These are phyloP conservation scores for Tor tambroides DNA, from an alignment of 2,113 vertebrate species.

Conservation along the genomic window DNA sequence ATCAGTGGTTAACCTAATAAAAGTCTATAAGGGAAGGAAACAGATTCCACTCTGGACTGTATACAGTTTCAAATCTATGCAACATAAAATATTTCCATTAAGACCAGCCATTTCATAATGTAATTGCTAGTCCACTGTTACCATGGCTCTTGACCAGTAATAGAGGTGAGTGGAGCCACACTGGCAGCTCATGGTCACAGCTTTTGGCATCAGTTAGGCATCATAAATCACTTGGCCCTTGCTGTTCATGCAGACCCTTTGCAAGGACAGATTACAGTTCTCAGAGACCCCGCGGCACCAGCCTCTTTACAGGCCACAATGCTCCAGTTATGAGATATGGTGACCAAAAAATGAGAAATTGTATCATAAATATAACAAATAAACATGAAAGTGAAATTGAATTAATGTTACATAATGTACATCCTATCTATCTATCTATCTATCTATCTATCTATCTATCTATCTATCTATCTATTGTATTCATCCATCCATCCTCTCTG, in stretches of 20 bases:
- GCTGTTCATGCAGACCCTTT: too few relatives aligned
- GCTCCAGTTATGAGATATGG: not conserved
- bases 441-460: too few relatives aligned
- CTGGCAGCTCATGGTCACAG: not conserved
- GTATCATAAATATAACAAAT: not conserved
- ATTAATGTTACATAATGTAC: too few relatives aligned
- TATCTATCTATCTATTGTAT: not conserved
- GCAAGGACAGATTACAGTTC: slow-evolving; percentile 16
- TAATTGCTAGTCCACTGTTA: not conserved
- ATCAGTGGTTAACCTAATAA: not conserved
- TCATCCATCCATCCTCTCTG: too few relatives aligned
- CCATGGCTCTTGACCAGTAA: not conserved
- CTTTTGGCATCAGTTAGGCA: slow-evolving; percentile 25
- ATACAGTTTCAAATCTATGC: not conserved
- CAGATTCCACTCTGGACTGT: not conserved
- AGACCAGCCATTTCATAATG: slow-evolving; percentile 27
- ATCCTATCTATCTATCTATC: too few relatives aligned
- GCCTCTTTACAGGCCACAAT: not conserved
- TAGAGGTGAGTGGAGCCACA: slow-evolving; percentile 6
- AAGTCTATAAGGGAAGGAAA: not conserved
- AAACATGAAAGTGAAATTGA: not conserved
- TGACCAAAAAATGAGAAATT: not conserved
- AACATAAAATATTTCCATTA: slow-evolving; percentile 16
- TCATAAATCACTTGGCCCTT: slow-evolving; percentile 10
- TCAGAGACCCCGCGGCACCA: not conserved